Evolutionary conservation across 2,797 vertebrate species (phyloP).

Genomic region (Pogoniulus pusillus): DNA sequence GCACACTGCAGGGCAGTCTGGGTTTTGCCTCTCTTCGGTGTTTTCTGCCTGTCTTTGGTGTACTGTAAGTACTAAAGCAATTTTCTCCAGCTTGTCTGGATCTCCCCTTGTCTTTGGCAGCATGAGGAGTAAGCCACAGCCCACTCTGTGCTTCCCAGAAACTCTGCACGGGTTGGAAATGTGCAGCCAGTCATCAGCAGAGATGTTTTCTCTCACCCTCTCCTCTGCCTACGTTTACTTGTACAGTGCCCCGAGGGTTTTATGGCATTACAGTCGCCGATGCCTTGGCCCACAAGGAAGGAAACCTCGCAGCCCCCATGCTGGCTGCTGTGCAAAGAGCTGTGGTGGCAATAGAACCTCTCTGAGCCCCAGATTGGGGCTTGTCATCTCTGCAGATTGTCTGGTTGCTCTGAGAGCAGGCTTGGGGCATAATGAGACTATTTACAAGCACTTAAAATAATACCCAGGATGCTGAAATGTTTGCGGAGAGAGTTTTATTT

Average conservation of each 20-base stretch:
- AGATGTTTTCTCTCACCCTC: not conserved
- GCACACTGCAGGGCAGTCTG: rapidly evolving
- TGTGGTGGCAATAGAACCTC: not conserved
- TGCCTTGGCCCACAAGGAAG: not conserved
- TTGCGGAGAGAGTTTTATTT: not conserved
- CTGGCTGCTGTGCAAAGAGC: rapidly evolving
- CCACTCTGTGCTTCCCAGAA: not conserved
- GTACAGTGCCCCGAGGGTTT: not conserved
- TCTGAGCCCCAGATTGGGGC: not conserved
- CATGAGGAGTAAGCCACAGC: rapidly evolving
- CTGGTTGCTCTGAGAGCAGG: not conserved
- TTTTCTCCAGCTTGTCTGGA: not conserved
- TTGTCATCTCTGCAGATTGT: not conserved
- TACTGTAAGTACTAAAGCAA: not conserved
- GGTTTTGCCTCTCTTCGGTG: not conserved
- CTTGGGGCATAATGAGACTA: rapidly evolving
- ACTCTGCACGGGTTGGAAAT: rapidly evolving
- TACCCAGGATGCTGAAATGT: not conserved
- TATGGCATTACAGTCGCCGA: not conserved
- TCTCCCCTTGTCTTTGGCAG: not conserved
- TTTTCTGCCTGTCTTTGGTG: not conserved
- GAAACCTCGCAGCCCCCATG: rapidly evolving
- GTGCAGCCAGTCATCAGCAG: not conserved
- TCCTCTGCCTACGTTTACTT: not conserved
- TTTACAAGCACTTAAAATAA: not conserved